These are phyloP conservation scores for Drosophila ambigua DNA, from an alignment of 1,140 invertebrate species.

Conservation along the genomic window DNA sequence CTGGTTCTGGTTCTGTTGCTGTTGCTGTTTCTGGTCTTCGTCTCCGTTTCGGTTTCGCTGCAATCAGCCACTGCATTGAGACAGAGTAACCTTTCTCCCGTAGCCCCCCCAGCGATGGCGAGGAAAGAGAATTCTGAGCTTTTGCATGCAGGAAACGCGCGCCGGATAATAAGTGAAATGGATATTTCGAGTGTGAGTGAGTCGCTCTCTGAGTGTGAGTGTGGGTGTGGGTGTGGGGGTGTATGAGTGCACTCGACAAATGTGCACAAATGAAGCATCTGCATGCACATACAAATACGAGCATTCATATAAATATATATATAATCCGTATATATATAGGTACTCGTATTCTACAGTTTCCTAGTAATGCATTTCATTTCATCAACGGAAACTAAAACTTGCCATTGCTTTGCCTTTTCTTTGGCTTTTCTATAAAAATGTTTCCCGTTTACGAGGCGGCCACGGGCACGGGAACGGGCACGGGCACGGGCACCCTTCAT, in stretches of 20 bases:
- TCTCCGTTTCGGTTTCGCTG: conserved; percentile 22
- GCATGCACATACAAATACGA: conserved; percentile 2
- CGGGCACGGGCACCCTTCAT: conserved; percentile 57
- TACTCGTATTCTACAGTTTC: conserved; percentile 48
- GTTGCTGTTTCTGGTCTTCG: no score
- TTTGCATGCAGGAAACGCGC: conserved; percentile 58
- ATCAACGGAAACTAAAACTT: conserved; percentile 77
- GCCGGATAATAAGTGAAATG: conserved; percentile 78
- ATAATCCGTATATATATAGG: conserved; percentile 8
- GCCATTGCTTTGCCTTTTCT: conserved; percentile 51
- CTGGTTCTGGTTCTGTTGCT: not conserved
- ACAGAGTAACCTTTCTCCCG: conserved; percentile 53
- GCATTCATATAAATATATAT: not conserved
- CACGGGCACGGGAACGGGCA: not conserved
- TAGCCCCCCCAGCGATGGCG: not conserved
- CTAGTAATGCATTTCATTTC: conserved; percentile 78
- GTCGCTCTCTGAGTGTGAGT: not conserved
- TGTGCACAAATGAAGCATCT: conserved; percentile 67
- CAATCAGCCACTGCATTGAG: conserved; percentile 29
- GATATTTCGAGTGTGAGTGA: conserved; percentile 61
- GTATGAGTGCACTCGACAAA: conserved; percentile 62
- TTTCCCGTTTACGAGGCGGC: conserved; percentile 4
- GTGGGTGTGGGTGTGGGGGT: conserved; percentile 19
- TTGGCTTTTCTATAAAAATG: conserved; percentile 14
- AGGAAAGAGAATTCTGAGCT: not conserved